These are phyloP conservation scores for Dicroscelio sp. DNA, from an alignment of 2,888 invertebrate genomes.

Conservation along the genomic window DNA sequence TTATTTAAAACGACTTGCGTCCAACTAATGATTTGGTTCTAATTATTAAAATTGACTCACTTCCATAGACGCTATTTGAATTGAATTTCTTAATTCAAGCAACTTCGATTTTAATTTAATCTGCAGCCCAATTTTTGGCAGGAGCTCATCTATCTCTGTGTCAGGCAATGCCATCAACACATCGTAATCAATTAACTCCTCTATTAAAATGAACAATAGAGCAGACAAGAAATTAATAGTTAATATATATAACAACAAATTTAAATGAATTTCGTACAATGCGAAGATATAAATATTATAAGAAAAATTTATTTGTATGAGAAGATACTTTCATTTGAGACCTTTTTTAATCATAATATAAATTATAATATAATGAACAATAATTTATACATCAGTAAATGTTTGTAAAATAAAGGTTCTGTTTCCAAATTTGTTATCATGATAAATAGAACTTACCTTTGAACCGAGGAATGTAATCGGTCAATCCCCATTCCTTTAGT, in stretches of 20 bases:
- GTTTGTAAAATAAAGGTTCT: background rate
- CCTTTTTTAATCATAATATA: no score
- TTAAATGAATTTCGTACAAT: background rate
- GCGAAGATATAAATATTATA: no score
- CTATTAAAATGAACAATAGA: background rate
- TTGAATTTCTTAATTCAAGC: background rate
- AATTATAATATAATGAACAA: no score
- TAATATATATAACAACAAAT: background rate
- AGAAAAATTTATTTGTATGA: no score
- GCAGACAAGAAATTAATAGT: background rate
- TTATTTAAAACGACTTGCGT: no score
- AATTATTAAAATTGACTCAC: background rate
- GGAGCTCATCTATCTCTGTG: constrained; percentile 9
- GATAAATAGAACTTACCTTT: constrained; percentile 2
- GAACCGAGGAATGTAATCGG: background rate
- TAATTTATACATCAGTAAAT: background rate
- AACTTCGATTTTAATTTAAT: constrained; percentile 31
- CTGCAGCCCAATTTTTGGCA: constrained; percentile 18
- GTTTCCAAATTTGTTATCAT: no score
- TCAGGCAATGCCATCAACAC: constrained; percentile 5
- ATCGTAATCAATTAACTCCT: constrained; percentile 35
- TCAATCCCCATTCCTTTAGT: no score
- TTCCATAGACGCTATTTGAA: background rate
- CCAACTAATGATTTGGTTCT: no score
- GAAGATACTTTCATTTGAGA: no score